Evolutionary conservation across 2,888 invertebrate species (phyloP), one percentile per base, ranked within the genome.

Genomic region (Ellobium chinense): DNA sequence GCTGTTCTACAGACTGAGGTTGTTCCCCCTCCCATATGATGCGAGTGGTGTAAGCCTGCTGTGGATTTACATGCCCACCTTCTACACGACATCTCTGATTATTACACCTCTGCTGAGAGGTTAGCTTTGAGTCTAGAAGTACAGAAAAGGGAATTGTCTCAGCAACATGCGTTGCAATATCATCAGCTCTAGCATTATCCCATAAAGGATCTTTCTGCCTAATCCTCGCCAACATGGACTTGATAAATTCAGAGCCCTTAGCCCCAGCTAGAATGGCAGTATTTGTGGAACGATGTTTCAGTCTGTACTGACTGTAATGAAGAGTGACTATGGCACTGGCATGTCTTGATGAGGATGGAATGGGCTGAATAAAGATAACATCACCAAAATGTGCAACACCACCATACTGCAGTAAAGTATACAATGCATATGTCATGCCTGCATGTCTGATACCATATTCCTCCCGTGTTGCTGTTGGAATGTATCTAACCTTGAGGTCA

Each of bases 301-400:
- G 46, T 2, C 75, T 29, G 24, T 75, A 80, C 36, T 75, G 36
- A 36, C 80, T 80, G 27, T 34, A 62, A 46, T 80, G 80, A 12
- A 27, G 58, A 31, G 68, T 75, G 18, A 62, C 74, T 21, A 80
- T 31, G 14, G 75, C 80, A 46, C 54, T 31, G 18, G 68, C 73
- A 39, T 34, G 60, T n/a, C 39, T 54, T 9, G 31, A n/a, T 2
- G 24, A 21, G 3, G 31, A 12, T 60, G 68, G 60, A 21, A 80
- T 58, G 29, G 80, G 80, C 18, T 36, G 37, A 1, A 80, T 56
- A 36, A 69, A 75, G 21, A 80, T 31, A 39, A 73, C 69, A 69
- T 80, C 80, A 31, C 80, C 80, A 46, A 80, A 80, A 62, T 68
- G 72, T 37, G 39, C 39, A 4, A 75, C 18, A 9, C 80, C 80